Evolutionary conservation across 2,888 invertebrate genomes (phyloP).

Genomic region (Lasioglossum oenotherae): DNA sequence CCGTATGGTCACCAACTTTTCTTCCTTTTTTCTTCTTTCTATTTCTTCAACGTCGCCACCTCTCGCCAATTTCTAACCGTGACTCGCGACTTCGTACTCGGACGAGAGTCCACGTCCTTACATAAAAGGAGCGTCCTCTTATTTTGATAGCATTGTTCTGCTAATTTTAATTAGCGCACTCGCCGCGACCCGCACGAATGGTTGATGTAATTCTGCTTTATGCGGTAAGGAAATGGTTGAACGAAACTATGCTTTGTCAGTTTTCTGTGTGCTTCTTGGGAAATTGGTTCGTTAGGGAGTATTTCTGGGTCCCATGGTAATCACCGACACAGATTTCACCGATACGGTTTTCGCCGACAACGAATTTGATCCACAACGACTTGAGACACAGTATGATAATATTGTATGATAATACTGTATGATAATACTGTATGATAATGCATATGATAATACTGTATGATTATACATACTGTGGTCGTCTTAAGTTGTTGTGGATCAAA

Average conservation of each 20-base stretch:
- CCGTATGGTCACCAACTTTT: conserved; percentile 42
- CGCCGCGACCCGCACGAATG: not conserved
- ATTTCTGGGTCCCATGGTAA: no score
- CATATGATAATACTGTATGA: no score
- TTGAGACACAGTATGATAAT: no score
- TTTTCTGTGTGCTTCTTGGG: not conserved
- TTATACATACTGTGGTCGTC: no score
- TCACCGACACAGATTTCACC: no score
- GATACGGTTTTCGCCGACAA: no score
- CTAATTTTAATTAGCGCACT: conserved; percentile 53
- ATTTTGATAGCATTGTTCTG: conserved; percentile 48
- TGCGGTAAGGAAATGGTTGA: not conserved
- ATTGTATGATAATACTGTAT: no score
- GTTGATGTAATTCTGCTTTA: conserved; percentile 6
- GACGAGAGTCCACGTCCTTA: not conserved
- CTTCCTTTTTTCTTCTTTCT: conserved; percentile 19
- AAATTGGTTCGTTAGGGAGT: not conserved
- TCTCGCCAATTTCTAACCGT: conserved; percentile 78
- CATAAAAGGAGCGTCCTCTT: conserved; percentile 37
- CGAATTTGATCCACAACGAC: no score
- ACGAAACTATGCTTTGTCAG: not conserved
- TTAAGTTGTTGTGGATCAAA: no score
- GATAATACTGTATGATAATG: no score
- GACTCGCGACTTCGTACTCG: conserved; percentile 72
- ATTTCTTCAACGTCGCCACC: conserved; percentile 16